A percentile compares a stretch with the other conserved stretches of the same genome.
Evolutionary conservation across 1,140 invertebrate species (phyloP).

Genomic region (Daktulosphaira vitifoliae): DNA sequence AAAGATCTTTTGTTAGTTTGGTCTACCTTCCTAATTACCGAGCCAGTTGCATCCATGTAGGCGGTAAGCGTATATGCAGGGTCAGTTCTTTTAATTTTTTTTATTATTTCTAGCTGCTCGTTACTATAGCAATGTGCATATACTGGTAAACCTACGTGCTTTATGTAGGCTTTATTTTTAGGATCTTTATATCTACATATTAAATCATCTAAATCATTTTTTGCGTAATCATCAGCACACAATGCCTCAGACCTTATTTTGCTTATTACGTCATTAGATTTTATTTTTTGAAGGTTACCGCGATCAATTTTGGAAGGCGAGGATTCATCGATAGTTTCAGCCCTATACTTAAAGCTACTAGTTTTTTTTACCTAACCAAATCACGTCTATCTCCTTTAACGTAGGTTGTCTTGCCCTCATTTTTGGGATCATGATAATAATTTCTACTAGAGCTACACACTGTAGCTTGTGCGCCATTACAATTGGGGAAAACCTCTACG

Average conservation of each 20-base stretch:
- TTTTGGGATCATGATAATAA: no score
- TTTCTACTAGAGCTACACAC: no score
- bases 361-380: no score
- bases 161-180: slow-evolving; percentile 1
- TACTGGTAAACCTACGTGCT: neutral
- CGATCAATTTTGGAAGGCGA: neutral
- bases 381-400: no score
- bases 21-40: neutral
- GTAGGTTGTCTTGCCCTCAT: no score
- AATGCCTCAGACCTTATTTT: neutral
- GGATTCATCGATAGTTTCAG: neutral
- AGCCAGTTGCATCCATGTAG: neutral
- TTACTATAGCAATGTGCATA: neutral
- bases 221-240: neutral
- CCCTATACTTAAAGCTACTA: neutral
- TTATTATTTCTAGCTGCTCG: neutral
- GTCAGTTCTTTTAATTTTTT: neutral
- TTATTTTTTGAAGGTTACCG: neutral
- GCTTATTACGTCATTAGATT: neutral
- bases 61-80: no score
- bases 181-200: neutral
- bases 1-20: neutral
- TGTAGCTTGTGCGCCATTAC: no score
- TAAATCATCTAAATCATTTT: neutral
- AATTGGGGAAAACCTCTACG: no score